Percentiles rank a stretch among this genome's conserved stretches.
phyloP scores from a whole-genome alignment of 2,888 invertebrate genomes.

The Chromoteleia sp. region DNA sequence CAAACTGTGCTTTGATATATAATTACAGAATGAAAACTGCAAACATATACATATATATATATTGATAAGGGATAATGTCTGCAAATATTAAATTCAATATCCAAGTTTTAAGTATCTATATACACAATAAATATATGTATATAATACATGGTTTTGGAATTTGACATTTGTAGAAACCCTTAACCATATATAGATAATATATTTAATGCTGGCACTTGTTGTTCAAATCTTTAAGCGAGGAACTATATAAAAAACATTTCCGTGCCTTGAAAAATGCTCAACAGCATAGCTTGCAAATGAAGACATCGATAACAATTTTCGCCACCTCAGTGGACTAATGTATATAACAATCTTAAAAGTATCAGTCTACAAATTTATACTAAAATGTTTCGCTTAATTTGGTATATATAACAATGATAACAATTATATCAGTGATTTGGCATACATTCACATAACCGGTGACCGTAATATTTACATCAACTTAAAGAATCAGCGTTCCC shows the following conservation, averaged over 20 bases:
- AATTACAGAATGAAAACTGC: constrained; percentile 21
- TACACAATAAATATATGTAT: neutral
- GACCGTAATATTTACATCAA: constrained; percentile 77
- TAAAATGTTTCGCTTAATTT: constrained; percentile 76
- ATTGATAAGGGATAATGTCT: too few species aligned
- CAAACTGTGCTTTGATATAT: constrained; percentile 75
- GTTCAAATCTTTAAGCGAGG: constrained; percentile 30
- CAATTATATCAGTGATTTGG: constrained; percentile 70
- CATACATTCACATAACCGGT: constrained; percentile 76
- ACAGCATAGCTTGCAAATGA: constrained; percentile 75
- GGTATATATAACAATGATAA: constrained; percentile 75
- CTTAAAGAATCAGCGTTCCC: constrained; percentile 72
- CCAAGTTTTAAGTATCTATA: too few species aligned
- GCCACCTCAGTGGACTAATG: constrained; percentile 62
- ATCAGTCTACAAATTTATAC: constrained; percentile 84
- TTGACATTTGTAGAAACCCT: too few species aligned
- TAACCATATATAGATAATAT: constrained; percentile 6
- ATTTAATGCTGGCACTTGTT: constrained; percentile 49
- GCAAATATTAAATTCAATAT: too few species aligned
- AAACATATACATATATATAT: constrained; percentile 2
- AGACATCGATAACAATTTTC: constrained; percentile 71
- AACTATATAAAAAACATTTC: constrained; percentile 42
- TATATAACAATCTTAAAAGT: constrained; percentile 82
- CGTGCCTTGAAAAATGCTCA: constrained; percentile 57
- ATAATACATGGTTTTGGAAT: too few species aligned